Conservation (phyloP, 2,888 invertebrate genomes). For the Plebejus anna region DNA sequence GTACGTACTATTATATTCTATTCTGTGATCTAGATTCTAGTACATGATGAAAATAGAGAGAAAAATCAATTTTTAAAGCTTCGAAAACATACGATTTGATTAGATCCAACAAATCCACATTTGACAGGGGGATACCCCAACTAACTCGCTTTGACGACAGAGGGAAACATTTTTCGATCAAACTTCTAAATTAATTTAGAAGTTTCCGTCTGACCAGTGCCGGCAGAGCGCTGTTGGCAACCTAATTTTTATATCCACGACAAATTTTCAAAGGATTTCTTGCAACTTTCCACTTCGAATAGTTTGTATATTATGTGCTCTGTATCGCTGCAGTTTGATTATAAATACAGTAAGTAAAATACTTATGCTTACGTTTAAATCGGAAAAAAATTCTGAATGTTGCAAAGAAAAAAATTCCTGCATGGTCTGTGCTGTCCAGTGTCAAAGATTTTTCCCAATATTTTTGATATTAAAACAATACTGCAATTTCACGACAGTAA, state of each 20-base stretch:
- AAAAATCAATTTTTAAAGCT: background rate
- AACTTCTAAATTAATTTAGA: conserved; percentile 72
- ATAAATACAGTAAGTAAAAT: background rate
- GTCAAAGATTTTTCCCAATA: too few species aligned
- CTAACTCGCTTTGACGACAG: conserved; percentile 45
- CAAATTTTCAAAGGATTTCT: conserved; percentile 35
- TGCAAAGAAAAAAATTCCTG: too few species aligned
- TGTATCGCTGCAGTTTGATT: background rate
- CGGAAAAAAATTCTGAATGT: too few species aligned
- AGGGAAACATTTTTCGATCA: conserved; percentile 68
- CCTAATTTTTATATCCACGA: conserved; percentile 57
- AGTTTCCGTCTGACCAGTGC: conserved; percentile 58
- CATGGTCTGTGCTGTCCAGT: too few species aligned
- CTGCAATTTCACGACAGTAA: too few species aligned
- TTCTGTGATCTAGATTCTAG: too few species aligned
- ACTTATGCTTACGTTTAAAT: background rate
- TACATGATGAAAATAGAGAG: too few species aligned
- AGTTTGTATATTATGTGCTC: background rate
- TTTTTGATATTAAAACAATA: too few species aligned
- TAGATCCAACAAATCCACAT: conserved; percentile 14
- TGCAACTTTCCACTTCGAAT: background rate
- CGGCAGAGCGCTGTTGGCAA: conserved; percentile 43
- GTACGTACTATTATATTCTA: too few species aligned
- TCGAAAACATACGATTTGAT: background rate
- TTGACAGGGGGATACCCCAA: conserved; percentile 7